These are phyloP conservation scores for Aurelia aurita DNA, from an alignment of 30 jellyfish, hydroid and myxozoan species.

Conservation along the genomic window DNA sequence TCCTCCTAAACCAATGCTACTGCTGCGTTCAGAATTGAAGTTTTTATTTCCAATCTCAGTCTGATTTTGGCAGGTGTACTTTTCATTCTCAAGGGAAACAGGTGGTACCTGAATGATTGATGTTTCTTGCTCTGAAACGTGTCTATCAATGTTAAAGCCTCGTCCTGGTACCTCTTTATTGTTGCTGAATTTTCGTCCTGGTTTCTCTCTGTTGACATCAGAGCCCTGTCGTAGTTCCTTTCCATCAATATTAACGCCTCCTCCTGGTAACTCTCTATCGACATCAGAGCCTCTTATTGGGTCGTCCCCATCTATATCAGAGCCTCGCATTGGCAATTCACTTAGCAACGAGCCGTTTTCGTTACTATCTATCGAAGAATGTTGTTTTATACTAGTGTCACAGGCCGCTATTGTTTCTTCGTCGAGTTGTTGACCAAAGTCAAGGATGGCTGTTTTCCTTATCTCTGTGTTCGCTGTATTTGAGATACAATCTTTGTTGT, in stretches of 20 bases:
- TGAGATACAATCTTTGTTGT: too few species aligned
- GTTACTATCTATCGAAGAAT: background rate
- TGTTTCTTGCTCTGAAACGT: background rate
- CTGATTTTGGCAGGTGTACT: conserved; percentile 10
- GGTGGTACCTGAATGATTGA: conserved; percentile 11
- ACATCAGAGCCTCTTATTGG: too few species aligned
- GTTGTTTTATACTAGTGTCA: background rate
- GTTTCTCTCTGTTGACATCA: background rate
- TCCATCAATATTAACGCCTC: background rate
- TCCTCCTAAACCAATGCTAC: background rate
- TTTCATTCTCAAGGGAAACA: conserved; percentile 1
- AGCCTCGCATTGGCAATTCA: background rate
- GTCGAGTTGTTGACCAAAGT: background rate
- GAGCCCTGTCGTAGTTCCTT: background rate
- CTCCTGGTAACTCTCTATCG: background rate
- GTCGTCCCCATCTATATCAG: background rate
- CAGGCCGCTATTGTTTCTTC: too few species aligned
- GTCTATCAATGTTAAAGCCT: too few species aligned
- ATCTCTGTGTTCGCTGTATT: too few species aligned
- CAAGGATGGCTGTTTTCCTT: background rate
- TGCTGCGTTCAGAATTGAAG: too few species aligned
- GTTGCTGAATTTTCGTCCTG: too few species aligned
- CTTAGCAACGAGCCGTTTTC: conserved; percentile 1
- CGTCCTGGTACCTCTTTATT: too few species aligned
- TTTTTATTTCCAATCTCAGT: background rate